Evolutionary conservation across 2,797 vertebrate genomes (phyloP).

Genomic region (Acanthurus lineatus): DNA sequence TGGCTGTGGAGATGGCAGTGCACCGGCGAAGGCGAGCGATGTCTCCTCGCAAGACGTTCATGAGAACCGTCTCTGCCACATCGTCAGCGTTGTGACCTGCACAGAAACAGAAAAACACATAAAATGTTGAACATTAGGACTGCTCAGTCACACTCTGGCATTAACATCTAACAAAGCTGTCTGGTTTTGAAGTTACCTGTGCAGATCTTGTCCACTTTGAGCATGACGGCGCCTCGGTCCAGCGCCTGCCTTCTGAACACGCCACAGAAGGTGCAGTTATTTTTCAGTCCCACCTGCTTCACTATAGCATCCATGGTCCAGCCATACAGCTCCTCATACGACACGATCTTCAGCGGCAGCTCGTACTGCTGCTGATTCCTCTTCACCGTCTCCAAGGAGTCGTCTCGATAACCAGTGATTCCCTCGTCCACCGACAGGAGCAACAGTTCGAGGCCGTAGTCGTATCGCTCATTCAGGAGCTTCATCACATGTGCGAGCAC

Average conservation of each 20-base stretch:
- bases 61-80: slow-evolving; percentile 91
- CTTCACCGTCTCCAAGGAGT: slow-evolving; percentile 90
- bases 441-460: slow-evolving; percentile 85
- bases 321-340: slow-evolving; percentile 90
- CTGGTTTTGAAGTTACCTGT: slow-evolving; percentile 80
- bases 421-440: slow-evolving; percentile 92
- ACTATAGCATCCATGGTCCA: slow-evolving; percentile 94
- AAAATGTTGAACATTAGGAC: not conserved
- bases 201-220: slow-evolving; percentile 91
- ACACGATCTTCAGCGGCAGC: slow-evolving; percentile 89
- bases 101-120: not conserved
- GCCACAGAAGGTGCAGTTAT: slow-evolving; percentile 94
- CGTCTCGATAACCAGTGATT: slow-evolving; percentile 91
- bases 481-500: slow-evolving; percentile 92
- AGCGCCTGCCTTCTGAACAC: slow-evolving; percentile 91
- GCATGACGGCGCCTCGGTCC: slow-evolving; percentile 88
- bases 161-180: not conserved
- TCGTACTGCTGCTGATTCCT: slow-evolving; percentile 89
- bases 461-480: slow-evolving; percentile 86
- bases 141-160: not conserved
- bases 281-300: slow-evolving; percentile 88
- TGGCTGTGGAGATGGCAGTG: slow-evolving; percentile 86
- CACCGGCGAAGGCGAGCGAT: slow-evolving; percentile 89
- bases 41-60: slow-evolving; percentile 93
- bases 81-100: slow-evolving; percentile 93